A percentile compares a stretch with the other conserved stretches of the same genome.
Conservation (phyloP, 2,888 invertebrate species). For the Caenorhabditis macrosperma region DNA sequence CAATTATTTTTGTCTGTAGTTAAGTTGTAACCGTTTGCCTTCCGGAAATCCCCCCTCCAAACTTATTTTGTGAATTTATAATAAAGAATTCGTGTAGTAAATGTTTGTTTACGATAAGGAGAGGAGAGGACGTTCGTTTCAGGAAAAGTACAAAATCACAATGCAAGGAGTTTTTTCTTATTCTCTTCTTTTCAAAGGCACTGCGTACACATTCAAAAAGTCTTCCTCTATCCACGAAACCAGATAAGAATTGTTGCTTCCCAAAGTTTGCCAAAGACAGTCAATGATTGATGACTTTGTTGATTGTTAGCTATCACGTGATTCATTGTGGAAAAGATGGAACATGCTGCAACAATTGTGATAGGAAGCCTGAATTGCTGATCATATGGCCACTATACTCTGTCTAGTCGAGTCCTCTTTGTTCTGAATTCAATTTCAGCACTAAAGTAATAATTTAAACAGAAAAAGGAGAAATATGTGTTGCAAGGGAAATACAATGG, state of each 20-base stretch:
- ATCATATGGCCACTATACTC: neutral
- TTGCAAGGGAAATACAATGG: too few species aligned
- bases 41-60: neutral
- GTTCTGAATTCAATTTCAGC: conserved; percentile 24
- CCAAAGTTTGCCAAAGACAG: neutral
- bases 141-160: too few species aligned
- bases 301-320: neutral
- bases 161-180: too few species aligned
- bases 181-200: too few species aligned
- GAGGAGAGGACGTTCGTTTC: too few species aligned
- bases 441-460: too few species aligned
- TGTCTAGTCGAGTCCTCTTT: neutral
- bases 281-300: neutral
- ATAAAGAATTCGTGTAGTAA: conserved; percentile 37
- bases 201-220: too few species aligned
- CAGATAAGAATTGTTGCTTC: neutral
- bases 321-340: neutral
- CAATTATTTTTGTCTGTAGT: conserved; percentile 13
- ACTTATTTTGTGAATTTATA: conserved; percentile 13
- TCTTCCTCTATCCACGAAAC: neutral
- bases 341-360: conserved; percentile 35
- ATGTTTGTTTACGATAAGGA: neutral
- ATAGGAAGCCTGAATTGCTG: neutral
- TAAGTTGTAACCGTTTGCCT: conserved; percentile 9
- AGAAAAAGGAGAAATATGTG: too few species aligned